These are phyloP conservation scores for Phoenicopterus ruber DNA, from an alignment of 2,113 vertebrate species.

Conservation along the genomic window DNA sequence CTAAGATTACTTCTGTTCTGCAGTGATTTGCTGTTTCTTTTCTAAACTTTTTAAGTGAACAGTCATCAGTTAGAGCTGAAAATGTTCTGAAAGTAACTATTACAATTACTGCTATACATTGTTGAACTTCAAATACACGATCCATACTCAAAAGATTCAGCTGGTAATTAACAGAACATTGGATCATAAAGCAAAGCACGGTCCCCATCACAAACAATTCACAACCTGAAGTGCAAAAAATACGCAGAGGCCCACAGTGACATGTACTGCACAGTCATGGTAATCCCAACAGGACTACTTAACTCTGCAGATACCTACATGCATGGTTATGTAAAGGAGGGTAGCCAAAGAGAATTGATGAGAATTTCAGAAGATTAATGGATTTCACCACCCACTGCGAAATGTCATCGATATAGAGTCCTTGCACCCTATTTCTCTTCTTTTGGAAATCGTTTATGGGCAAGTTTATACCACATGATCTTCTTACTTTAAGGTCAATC, in stretches of 20 bases:
- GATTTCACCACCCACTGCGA: neutral
- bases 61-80: neutral
- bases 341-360: fast-evolving
- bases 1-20: neutral
- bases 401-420: fast-evolving
- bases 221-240: neutral
- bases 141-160: neutral
- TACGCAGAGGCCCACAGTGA: fast-evolving
- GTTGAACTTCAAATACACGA: neutral
- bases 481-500: neutral
- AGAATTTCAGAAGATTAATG: neutral
- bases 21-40: neutral
- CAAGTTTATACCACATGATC: neutral
- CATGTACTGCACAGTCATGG: fast-evolving
- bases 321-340: fast-evolving
- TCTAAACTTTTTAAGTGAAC: neutral
- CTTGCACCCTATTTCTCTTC: neutral
- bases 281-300: neutral
- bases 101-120: neutral
- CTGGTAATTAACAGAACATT: neutral
- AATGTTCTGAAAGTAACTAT: neutral
- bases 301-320: neutral
- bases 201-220: neutral
- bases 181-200: neutral
- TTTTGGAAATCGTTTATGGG: fast-evolving